Percentiles rank a stretch among this genome's conserved stretches.
Conservation (phyloP, 2,113 vertebrate species). For the Psophia crepitans region DNA sequence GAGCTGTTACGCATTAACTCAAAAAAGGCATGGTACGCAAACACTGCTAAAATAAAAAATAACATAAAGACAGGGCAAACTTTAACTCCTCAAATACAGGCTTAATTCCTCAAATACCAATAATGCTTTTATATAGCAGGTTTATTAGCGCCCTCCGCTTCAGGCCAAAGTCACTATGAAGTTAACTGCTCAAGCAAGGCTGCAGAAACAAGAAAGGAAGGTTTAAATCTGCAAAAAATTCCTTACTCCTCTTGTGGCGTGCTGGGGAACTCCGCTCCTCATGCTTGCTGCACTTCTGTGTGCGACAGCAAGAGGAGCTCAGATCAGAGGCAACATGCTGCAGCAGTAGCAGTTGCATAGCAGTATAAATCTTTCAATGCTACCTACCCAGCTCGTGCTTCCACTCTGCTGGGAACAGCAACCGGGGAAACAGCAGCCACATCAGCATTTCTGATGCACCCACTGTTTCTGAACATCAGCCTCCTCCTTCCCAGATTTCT, state of each 20-base stretch:
- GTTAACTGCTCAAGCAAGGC: background rate
- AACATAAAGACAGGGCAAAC: background rate
- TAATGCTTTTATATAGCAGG: background rate
- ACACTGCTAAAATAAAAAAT: slow-evolving; percentile 19
- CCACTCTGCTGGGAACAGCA: background rate
- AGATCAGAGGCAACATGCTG: background rate
- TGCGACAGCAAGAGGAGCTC: background rate
- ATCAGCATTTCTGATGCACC: background rate
- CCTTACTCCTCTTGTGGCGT: background rate
- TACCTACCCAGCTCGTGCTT: background rate
- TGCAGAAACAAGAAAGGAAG: background rate
- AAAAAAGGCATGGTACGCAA: background rate
- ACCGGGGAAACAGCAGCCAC: background rate
- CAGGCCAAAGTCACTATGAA: background rate
- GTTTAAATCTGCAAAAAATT: background rate
- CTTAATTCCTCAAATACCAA: background rate
- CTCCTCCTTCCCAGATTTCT: background rate
- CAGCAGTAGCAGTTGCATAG: background rate
- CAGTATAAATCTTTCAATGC: background rate
- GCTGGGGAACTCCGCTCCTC: background rate
- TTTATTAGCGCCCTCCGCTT: background rate
- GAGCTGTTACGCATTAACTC: background rate
- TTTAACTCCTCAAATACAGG: background rate
- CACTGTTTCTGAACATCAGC: background rate
- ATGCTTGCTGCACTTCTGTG: background rate